Conservation (phyloP, 2,113 vertebrate species). For the Kryptolebias marmoratus region DNA sequence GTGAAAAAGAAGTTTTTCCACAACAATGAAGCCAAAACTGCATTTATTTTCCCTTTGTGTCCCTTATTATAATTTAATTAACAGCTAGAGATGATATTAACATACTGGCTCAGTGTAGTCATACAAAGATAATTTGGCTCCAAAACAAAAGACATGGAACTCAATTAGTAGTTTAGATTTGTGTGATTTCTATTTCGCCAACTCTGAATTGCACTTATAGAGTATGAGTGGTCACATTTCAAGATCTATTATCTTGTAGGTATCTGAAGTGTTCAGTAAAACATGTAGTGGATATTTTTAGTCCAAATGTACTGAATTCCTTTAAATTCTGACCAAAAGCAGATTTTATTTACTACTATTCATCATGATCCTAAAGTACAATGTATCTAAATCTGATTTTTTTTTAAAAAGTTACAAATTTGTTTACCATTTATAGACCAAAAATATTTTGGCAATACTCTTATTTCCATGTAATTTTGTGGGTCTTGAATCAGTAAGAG, state of each 20-base stretch:
- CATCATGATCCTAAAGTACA: constrained; percentile 23
- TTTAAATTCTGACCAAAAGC: constrained; percentile 42
- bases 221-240: background rate
- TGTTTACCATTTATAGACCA: background rate
- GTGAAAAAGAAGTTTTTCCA: constrained; percentile 57
- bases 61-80: constrained; percentile 63
- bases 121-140: constrained; percentile 12
- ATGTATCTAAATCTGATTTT: too few species aligned
- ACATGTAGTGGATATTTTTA: constrained; percentile 2
- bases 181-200: constrained; percentile 23
- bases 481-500: background rate
- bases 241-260: background rate
- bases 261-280: constrained; percentile 1
- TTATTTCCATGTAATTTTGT: background rate
- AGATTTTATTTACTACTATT: constrained; percentile 44
- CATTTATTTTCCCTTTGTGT: constrained; percentile 42
- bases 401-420: background rate
- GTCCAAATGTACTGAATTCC: background rate
- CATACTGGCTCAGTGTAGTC: constrained; percentile 13
- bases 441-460: background rate
- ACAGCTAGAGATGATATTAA: constrained; percentile 42
- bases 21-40: constrained; percentile 38
- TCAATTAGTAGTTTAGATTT: constrained; percentile 24
- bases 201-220: constrained; percentile 37
- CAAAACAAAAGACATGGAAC: constrained; percentile 30